Base-by-base conservation (phyloP, 2,113 vertebrate species). In the Monopterus albus region DNA sequence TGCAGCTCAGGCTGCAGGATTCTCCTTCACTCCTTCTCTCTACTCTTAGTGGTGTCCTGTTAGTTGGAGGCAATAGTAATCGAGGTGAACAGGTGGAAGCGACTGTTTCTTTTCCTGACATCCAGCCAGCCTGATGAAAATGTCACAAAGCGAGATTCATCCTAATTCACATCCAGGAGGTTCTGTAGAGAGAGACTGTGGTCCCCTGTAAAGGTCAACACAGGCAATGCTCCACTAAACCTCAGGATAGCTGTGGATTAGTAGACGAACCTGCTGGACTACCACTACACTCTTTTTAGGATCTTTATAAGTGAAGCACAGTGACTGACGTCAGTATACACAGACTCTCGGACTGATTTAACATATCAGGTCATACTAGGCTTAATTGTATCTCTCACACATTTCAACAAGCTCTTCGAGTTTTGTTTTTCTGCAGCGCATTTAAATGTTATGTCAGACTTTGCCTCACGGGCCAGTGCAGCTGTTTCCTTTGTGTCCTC, bases 401-500 rank as follows among this genome's bases (percentile, higher is more conserved):
- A 38, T 51, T 18, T 25, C 7, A 49, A n/a, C 13, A 42, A 21
- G 15, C 0, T 63, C 14, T 35, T 40, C 12, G 6, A 29, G 52
- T 18, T 47, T 67, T 25, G n/a, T 40, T 38, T 9, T 14, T 29
- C 47, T 47, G 15, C 29, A 25, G 12, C 64, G 64, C 51, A 45
- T 60, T 29, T 33, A 33, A 43, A 39, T 39, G 28, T 42, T 53
- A 75, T 51, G 7, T 51, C 33, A 74, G 28, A 33, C 42, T 10
- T 28, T 26, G 43, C 13, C 20, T 79, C 38, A 26, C 10, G 38
- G 29, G 5, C 14, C 63, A 60, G 23, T 25, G 7, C 47, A 57
- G 26, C 43, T 65, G 23, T 29, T 62, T 65, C 33, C 43, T 72
- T 68, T 82, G 53, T 75, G 38, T 62, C 50, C 43, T 47, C 45